Evolutionary conservation across 23 tunicate species (phyloP), one percentile per base, ranked within the genome.

Genomic region (Clavelina lepadiformis): DNA sequence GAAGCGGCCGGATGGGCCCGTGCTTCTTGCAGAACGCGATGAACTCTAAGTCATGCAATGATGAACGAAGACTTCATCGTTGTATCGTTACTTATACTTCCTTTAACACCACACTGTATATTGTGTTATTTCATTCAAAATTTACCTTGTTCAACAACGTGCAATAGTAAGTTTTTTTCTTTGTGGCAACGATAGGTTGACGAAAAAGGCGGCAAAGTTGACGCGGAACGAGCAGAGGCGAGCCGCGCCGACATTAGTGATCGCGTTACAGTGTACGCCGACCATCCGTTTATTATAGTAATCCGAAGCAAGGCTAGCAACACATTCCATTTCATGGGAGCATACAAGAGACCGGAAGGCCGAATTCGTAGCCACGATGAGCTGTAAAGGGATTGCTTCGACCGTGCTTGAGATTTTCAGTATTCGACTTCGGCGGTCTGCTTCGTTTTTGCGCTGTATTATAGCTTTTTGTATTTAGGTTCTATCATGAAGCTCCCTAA

Each of bases 271-370:
- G 82, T 89, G 13, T 89, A 89, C 51, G 84, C 75, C 33, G 97
- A 89, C 33, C 97, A 89, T 61, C 89, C 97, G 5, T 89, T 89
- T 74, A 56, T 89, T 15, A 21, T 89, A 35, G 20, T 89, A 29
- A 56, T 89, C 55, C 88, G 76, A 33, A 70, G 86, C 51, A 54
- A 56, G 30, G n/a, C 80, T 3, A 82, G 69, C 52, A 46, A 50
- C 50, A 65, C 80, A 1, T 82, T 69, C 56, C 77, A 68, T 46
- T 41, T 73, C 35, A 54, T 69, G 62, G 80, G 95, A 19, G 95
- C 85, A 33, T 72, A 24, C 56, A 86, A 86, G 74, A 75, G 85
- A 22, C 95, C 95, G 21, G 56, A 19, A 23, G 95, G 96, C 21
- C 44, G 67, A 7, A 64, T 80, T 6, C 65, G 52, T 1, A 18